These are phyloP conservation scores for Stegodyphus dumicola DNA, from an alignment of 1,140 invertebrate genomes.

Conservation along the genomic window DNA sequence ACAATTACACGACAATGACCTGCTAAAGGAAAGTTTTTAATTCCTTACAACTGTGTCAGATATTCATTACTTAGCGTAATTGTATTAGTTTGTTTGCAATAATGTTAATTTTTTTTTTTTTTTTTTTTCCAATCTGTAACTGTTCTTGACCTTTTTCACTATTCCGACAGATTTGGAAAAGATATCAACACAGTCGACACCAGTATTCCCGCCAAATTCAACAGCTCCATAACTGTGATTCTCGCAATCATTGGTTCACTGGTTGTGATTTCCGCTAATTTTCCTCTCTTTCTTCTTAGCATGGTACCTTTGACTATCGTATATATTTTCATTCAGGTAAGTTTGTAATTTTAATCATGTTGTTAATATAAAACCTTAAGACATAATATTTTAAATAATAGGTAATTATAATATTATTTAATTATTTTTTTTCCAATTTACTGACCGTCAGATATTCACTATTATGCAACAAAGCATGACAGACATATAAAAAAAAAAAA, in stretches of 20 bases:
- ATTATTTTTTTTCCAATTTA: too few relatives aligned
- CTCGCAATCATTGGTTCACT: constrained; percentile 85
- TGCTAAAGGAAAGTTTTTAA: too few relatives aligned
- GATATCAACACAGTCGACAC: constrained; percentile 52
- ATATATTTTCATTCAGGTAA: constrained; percentile 84
- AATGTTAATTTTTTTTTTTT: neutral
- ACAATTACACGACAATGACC: too few relatives aligned
- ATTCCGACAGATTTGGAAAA: constrained; percentile 42
- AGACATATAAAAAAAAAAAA: too few relatives aligned
- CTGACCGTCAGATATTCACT: too few relatives aligned
- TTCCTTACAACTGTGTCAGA: too few relatives aligned
- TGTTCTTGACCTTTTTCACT: neutral
- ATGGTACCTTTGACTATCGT: constrained; percentile 86
- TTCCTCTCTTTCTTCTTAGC: constrained; percentile 84
- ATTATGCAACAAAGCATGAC: too few relatives aligned
- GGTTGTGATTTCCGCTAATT: constrained; percentile 82
- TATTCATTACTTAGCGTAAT: too few relatives aligned
- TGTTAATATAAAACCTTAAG: too few relatives aligned
- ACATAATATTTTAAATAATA: too few relatives aligned
- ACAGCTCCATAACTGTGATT: constrained; percentile 24
- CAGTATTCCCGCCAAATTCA: constrained; percentile 10
- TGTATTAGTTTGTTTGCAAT: neutral
- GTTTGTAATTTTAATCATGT: too few relatives aligned
- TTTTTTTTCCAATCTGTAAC: neutral
- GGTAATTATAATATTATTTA: too few relatives aligned